Percentiles rank a stretch among this genome's conserved stretches.
Conservation (phyloP, 2,113 vertebrate genomes). For the Elaphurus davidianus region DNA sequence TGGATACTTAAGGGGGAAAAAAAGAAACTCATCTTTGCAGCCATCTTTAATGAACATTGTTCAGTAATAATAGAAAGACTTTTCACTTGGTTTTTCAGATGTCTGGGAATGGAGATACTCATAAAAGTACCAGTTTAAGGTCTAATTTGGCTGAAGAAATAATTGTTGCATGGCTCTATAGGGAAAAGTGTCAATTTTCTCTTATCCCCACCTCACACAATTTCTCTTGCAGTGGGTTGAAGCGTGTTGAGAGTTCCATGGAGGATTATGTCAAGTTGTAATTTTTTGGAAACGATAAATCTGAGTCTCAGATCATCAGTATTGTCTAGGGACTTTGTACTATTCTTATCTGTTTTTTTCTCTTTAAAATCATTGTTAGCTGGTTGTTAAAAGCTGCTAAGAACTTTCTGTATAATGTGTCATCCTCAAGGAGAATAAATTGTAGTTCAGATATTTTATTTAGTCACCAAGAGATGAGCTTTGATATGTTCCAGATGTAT, state of each 20-base stretch:
- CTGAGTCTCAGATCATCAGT: not conserved
- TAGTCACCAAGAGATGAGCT: not conserved
- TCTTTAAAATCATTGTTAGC: not conserved
- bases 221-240: not conserved
- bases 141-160: not conserved
- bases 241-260: not conserved
- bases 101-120: not conserved
- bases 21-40: not conserved
- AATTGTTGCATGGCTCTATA: not conserved
- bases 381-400: not conserved
- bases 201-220: not conserved
- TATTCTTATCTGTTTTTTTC: not conserved
- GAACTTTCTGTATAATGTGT: not conserved
- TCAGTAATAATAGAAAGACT: not conserved
- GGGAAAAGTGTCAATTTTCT: not conserved
- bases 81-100: constrained; percentile 12
- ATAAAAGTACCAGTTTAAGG: not conserved
- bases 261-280: not conserved
- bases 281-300: not conserved
- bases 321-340: not conserved
- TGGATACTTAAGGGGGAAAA: not conserved
- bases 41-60: not conserved
- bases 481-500: constrained; percentile 23
- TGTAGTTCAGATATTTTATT: not conserved
- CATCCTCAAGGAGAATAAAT: not conserved